Evolutionary conservation across 1,140 invertebrate species (phyloP), one percentile per base, ranked within the genome.

Genomic region (Araneus ventricosus): DNA sequence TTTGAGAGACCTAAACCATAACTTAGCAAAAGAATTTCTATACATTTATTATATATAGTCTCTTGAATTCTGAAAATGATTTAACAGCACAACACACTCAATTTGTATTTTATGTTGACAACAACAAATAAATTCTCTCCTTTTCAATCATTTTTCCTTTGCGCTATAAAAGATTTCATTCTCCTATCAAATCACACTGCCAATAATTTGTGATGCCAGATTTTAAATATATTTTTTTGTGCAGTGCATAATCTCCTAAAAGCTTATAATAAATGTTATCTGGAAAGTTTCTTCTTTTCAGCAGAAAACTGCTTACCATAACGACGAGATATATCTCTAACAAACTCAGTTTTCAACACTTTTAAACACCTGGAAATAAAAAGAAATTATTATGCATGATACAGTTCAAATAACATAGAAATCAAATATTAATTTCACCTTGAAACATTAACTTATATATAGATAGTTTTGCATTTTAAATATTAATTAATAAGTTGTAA

Each of bases 321-420:
- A 94, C 96, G 96, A 82, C 95, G 95, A 24, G 96, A 96, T 30
- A 98, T 95, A 95, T 98, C 97, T 94, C 97, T 96, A 59, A 98
- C 97, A 95, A 98, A 98, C 94, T 97, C 97, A 94, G 97, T 97
- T 95, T 98, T 98, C 41, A 98, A 95, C 70, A 97, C 97, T 94
- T 98, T 97, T 90, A 98, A 96, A 95, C 98, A 98, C 95, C 97
- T 98, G 96, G 79, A 97, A 96, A 94, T 14, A 61, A 8, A 84
- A 61, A 45, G 7, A 41, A 4, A 41, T 41, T 41, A 41, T 41
- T 41, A 41, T 41, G 2, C 7, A 41, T 4, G 7, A 41, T 41
- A 41, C 39, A 41, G 7, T 7, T 7, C 2, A 41, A 4, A 41
- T 41, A n/a, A n/a, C n/a, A n/a, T n/a, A n/a, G n/a, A n/a, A n/a